Base-by-base conservation (phyloP, 1,140 invertebrate genomes). In the Sycobia sp. region DNA sequence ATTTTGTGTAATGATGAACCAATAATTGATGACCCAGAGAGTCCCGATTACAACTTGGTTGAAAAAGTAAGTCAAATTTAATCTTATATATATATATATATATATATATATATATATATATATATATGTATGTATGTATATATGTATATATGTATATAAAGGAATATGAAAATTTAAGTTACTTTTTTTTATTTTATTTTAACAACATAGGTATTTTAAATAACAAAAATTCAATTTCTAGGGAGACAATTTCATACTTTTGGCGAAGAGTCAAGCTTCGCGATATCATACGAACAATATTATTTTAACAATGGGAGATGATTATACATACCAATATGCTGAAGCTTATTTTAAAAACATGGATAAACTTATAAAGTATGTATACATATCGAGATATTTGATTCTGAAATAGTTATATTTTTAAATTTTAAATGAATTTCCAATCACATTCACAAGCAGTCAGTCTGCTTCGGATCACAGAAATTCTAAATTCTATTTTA, bases 291-390 rank as follows among this genome's bases (percentile, higher is more conserved):
- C 86, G 0, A 88, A 90, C 67, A 89, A 96, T 73, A 82, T 96
- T 23, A 84, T 96, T 53, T 80, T 96, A 29, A 94, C 94, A 1
- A 97, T 97, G 95, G 95, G 96, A 0, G 89, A 89, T 46, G 95
- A 98, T 80, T 97, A 97, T 74, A 86, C 90, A 46, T 97, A 94
- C 75, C 89, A 92, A 75, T 86, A 90, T 71, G 94, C 95, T 0
- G 80, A 88, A 43, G 85, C 86, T 67, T 95, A 92, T 88, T 97
- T 86, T 74, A 88, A 85, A 67, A 96, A 96, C 72, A 74, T 97
- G 73, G 94, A 97, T 73, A 94, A 92, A 73, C 81, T 96, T 0
- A 95, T 97, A 43, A 83, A 87, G 91, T 94, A 84, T 34, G 25
- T 25, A 49, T 7, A 32, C 11, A 32, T n/a, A n/a, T n/a, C n/a